A percentile compares a stretch with the other conserved stretches of the same genome.
Evolutionary conservation across 2,113 vertebrate genomes (phyloP).

Genomic region (Apistogramma diplotaenia): DNA sequence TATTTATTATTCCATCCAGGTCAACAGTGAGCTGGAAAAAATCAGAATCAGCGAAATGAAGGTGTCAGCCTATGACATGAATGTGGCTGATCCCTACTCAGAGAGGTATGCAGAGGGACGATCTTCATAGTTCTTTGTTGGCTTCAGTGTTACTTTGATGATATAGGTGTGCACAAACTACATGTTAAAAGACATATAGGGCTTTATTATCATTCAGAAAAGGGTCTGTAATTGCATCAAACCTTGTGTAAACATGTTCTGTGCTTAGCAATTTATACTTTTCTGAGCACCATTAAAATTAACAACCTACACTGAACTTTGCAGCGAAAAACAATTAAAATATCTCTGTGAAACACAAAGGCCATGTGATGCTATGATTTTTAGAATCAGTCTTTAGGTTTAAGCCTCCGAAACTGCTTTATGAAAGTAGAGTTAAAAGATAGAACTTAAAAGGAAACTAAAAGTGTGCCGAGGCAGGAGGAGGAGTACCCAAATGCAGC

Average conservation of each 20-base stretch:
- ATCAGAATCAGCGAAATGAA: constrained; percentile 83
- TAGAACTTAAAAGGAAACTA: too few species aligned
- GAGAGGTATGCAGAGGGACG: constrained; percentile 76
- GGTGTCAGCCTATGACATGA: constrained; percentile 78
- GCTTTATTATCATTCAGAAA: background rate
- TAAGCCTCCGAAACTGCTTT: background rate
- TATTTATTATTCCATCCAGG: constrained; percentile 81
- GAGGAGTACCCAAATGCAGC: too few species aligned
- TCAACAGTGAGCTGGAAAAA: constrained; percentile 75
- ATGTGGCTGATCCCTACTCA: constrained; percentile 78
- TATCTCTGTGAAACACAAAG: background rate
- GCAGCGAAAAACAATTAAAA: background rate
- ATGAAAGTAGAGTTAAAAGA: background rate
- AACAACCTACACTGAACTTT: background rate
- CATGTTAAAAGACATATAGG: background rate
- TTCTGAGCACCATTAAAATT: background rate
- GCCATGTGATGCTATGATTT: too few species aligned
- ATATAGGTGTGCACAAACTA: background rate
- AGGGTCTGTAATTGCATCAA: background rate
- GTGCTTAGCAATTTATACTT: background rate
- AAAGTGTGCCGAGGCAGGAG: too few species aligned
- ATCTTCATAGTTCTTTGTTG: background rate
- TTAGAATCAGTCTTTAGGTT: background rate
- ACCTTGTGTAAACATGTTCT: constrained; percentile 3
- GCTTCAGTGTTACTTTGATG: background rate